These are phyloP conservation scores for Enhydra lutris DNA, from an alignment of 2,113 vertebrate genomes.

Conservation along the genomic window DNA sequence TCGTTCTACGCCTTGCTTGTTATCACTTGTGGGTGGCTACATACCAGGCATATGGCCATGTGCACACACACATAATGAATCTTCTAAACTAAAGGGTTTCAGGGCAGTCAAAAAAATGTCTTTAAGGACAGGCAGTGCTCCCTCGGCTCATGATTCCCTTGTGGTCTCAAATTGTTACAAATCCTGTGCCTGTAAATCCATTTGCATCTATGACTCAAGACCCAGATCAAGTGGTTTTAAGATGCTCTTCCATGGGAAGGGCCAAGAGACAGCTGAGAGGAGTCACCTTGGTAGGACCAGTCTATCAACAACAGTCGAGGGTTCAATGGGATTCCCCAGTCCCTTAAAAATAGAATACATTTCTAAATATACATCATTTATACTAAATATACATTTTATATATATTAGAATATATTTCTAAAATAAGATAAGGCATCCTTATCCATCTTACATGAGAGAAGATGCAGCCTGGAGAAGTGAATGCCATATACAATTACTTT, in stretches of 20 bases:
- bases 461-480: background rate
- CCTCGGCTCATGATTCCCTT: background rate
- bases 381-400: too few relatives aligned
- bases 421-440: background rate
- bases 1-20: slow-evolving; percentile 17
- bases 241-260: background rate
- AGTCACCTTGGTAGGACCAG: background rate
- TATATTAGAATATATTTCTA: background rate
- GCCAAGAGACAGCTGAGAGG: background rate
- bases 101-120: slow-evolving; percentile 44
- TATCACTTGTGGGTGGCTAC: slow-evolving; percentile 40
- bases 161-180: background rate
- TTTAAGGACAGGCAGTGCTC: slow-evolving; percentile 15
- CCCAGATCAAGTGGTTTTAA: background rate
- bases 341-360: background rate
- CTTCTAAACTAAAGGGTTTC: background rate
- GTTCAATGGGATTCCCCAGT: background rate
- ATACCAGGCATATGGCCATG: slow-evolving; percentile 22
- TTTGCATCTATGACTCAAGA: background rate
- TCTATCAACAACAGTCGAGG: background rate
- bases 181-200: slow-evolving; percentile 8
- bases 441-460: background rate
- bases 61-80: background rate
- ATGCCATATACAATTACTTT: background rate
- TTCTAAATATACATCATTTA: background rate